Base-by-base conservation (phyloP, 2,888 invertebrate genomes). In the Anaspis maculata region DNA sequence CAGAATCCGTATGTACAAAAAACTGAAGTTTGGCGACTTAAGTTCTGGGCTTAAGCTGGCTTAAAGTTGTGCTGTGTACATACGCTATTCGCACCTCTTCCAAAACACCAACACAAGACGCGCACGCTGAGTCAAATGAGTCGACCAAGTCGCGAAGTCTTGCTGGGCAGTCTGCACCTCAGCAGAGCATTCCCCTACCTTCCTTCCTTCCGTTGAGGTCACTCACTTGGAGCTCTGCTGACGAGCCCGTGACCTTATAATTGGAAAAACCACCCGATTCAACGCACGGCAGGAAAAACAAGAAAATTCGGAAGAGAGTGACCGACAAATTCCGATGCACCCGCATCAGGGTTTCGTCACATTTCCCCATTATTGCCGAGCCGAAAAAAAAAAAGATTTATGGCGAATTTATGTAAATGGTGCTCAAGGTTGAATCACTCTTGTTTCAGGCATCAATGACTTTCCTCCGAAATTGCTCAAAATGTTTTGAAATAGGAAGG, bases 171-270 rank as follows among this genome's bases (percentile, higher is more conserved):
- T 40, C 36, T 35, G n/a, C n/a, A n/a, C n/a, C n/a, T 30, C 28
- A 33, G 28, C 32, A 33, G 21, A 27, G 36, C n/a, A n/a, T 40
- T 51, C 53, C 54, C 54, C 56, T 48, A 52, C 52, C 51, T 56
- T 56, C 54, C 54, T 58, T 55, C 56, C 54, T 57, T 58, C 55
- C 56, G 52, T 50, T 50, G 55, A 58, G 57, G 58, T 57, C 57
- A 57, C 52, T 57, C 52, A 58, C 58, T 54, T 45, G 51, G 45
- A 45, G 44, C 48, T 34, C 40, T 42, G 48, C 49, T 34, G 48
- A 48, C 49, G 45, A 37, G 45, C 53, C n/a, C 56, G 46, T 54
- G 55, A 56, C 54, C 57, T 56, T 51, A 53, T 36, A 40, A 30
- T n/a, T n/a, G 16, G 32, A 32, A 28, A 32, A 27, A 6, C 19